Percentiles rank a stretch among this genome's conserved stretches.
Conservation (phyloP, 1,140 invertebrate species). For the Micrasema minimum region DNA sequence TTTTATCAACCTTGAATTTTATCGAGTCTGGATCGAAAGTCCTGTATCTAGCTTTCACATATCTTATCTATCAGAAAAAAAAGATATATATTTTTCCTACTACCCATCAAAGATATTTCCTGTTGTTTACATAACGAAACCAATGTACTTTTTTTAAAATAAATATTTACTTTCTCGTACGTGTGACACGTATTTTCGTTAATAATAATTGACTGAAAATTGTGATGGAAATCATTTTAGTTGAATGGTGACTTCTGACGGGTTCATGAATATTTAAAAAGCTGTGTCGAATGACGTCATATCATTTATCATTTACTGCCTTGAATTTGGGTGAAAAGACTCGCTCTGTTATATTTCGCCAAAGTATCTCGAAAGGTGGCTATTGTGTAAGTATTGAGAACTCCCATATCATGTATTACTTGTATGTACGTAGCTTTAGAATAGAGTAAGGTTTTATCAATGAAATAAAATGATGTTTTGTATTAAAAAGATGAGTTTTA, state of each 20-base stretch:
- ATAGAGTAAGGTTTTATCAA: conserved; percentile 36
- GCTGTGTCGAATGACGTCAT: conserved; percentile 14
- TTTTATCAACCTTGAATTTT: too few species aligned
- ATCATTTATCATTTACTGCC: conserved; percentile 21
- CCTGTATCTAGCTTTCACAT: too few species aligned
- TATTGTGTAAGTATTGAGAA: conserved; percentile 13
- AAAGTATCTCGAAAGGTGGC: background rate
- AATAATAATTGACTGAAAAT: background rate
- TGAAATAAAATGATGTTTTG: conserved; percentile 38
- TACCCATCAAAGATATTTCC: too few species aligned
- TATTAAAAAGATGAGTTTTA: conserved; percentile 11
- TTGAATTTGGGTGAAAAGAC: background rate
- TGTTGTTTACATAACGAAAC: too few species aligned
- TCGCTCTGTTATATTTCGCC: background rate
- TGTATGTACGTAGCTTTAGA: conserved; percentile 22
- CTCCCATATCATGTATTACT: conserved; percentile 19
- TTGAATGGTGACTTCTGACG: background rate
- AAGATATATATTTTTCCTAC: too few species aligned
- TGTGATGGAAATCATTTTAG: conserved; percentile 1
- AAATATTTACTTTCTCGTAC: background rate
- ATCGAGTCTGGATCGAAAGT: too few species aligned
- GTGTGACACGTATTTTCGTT: conserved; percentile 7
- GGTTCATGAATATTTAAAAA: conserved; percentile 18
- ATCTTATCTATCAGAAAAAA: too few species aligned
- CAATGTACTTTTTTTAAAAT: background rate